Percentiles rank a stretch among this genome's conserved stretches.
phyloP scores from a whole-genome alignment of 1,140 invertebrate genomes.

The Tyrophagus putrescentiae region DNA sequence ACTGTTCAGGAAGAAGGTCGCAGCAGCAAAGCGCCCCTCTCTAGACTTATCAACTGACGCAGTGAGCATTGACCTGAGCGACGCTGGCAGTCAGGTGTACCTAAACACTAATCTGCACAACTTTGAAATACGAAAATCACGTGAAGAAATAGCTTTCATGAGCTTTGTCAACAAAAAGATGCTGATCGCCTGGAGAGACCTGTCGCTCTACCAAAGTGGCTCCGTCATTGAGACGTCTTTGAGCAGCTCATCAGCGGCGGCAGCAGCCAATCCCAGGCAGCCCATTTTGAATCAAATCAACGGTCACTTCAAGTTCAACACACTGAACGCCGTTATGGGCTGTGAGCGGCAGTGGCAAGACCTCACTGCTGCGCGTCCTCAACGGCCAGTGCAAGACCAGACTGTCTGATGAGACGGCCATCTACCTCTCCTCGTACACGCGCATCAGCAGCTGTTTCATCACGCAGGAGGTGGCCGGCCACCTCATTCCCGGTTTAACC shows the following conservation, averaged over 20 bases:
- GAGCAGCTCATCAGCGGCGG: too few species aligned
- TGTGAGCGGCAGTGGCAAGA: conserved; percentile 46
- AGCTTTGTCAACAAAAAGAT: neutral
- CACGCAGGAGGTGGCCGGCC: conserved; percentile 67
- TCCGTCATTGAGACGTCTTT: neutral
- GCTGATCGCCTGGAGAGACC: neutral
- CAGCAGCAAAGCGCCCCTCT: neutral
- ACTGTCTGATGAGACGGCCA: neutral
- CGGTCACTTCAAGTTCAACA: conserved; percentile 30
- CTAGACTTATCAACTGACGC: neutral
- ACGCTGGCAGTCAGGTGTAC: too few species aligned
- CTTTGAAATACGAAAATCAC: too few species aligned
- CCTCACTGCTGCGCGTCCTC: conserved; percentile 30
- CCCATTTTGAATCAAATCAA: conserved; percentile 28
- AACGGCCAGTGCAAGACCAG: neutral
- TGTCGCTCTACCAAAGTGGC: neutral
- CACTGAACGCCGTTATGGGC: conserved; percentile 42
- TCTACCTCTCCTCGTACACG: neutral
- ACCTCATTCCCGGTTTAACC: conserved; percentile 55
- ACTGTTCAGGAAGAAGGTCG: too few species aligned
- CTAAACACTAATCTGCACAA: neutral
- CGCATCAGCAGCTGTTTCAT: conserved; percentile 18
- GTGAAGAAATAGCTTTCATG: neutral
- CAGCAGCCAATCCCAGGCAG: neutral
- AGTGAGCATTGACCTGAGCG: neutral